Conservation (phyloP, 2,888 invertebrate species). For the Cephus runcator region DNA sequence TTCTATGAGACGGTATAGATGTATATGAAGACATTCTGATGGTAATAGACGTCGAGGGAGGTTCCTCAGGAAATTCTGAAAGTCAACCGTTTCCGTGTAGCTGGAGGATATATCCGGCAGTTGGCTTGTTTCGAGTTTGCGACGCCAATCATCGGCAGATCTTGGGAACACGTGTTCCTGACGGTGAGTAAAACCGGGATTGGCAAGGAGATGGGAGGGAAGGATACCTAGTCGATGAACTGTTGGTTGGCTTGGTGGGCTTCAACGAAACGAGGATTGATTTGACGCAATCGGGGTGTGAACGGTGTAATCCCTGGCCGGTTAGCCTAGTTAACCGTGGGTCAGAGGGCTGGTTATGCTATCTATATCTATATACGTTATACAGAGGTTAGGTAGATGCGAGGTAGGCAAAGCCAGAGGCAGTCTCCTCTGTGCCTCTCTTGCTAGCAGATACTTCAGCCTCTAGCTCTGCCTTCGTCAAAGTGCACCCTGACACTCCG, state of each 20-base stretch:
- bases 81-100: not conserved
- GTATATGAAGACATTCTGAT: not conserved
- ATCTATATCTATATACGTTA: not conserved
- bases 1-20: not conserved
- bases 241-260: not conserved
- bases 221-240: not conserved
- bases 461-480: not conserved
- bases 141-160: not conserved
- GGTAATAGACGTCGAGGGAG: not conserved
- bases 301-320: slow-evolving; percentile 30
- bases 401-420: not conserved
- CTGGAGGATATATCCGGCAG: not conserved
- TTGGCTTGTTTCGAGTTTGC: not conserved
- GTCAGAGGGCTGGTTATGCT: not conserved
- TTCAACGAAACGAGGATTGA: slow-evolving; percentile 1
- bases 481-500: not conserved
- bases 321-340: slow-evolving; percentile 24
- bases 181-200: not conserved
- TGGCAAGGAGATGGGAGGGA: not conserved
- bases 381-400: not conserved
- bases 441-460: not conserved
- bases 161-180: not conserved
- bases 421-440: not conserved
- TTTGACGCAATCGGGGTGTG: slow-evolving; percentile 23
- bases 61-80: not conserved